phyloP scores from a whole-genome alignment of 2,888 invertebrate species.

The Helobdella robusta region DNA sequence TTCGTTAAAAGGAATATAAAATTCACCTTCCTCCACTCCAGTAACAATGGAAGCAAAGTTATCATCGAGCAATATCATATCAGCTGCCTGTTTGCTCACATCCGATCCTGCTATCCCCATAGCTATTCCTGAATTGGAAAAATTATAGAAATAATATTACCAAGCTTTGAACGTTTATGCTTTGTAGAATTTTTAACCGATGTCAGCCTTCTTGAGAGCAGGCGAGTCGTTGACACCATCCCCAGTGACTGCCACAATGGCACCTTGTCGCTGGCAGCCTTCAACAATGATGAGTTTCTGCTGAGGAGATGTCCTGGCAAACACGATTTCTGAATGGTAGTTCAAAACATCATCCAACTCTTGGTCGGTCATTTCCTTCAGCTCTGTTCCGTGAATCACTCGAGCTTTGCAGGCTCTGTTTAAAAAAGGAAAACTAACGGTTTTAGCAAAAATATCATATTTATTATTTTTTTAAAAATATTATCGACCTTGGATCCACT shows the following conservation, averaged over 20 bases:
- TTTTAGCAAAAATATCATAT: neutral
- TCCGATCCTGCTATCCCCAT: slow-evolving; percentile 39
- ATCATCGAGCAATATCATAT: slow-evolving; percentile 39
- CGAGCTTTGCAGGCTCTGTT: slow-evolving; percentile 48
- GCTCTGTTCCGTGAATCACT: slow-evolving; percentile 53
- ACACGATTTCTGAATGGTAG: slow-evolving; percentile 87
- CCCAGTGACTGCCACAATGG: slow-evolving; percentile 74
- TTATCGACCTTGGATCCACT: slow-evolving; percentile 46
- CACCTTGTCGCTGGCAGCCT: slow-evolving; percentile 67
- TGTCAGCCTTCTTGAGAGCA: slow-evolving; percentile 69
- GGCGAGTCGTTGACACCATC: slow-evolving; percentile 81
- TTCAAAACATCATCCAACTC: slow-evolving; percentile 77
- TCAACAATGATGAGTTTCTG: slow-evolving; percentile 75
- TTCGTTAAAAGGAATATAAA: neutral
- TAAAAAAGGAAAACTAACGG: too few relatives aligned
- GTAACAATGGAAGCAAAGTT: slow-evolving; percentile 40
- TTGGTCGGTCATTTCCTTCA: slow-evolving; percentile 70
- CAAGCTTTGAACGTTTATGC: too few relatives aligned
- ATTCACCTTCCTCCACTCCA: slow-evolving; percentile 38
- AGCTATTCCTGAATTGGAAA: slow-evolving; percentile 32
- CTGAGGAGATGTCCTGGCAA: slow-evolving; percentile 81
- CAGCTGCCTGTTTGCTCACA: slow-evolving; percentile 38
- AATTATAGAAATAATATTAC: neutral
- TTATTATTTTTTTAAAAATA: neutral
- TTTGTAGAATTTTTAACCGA: slow-evolving; percentile 38